phyloP scores from a whole-genome alignment of 1,140 invertebrate species.

The Caenorhabditis elegans region WBcel235 BX284604.4:9211501-9212000 shows the following conservation, averaged over 20 bases:
- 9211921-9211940: too few relatives aligned
- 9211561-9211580: neutral
- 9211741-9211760: too few relatives aligned
- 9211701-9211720: neutral
- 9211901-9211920: neutral
- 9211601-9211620: too few relatives aligned
- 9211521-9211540: neutral
- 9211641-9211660: neutral
- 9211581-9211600: neutral
- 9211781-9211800: conserved; percentile 11
- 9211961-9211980: neutral
- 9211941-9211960: neutral
- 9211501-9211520: neutral
- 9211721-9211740: too few relatives aligned
- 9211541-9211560: neutral
- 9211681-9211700: neutral
- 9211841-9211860: conserved; percentile 8
- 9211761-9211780: neutral
- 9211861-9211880: neutral
- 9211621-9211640: neutral
- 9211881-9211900: neutral
- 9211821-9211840: conserved; percentile 19
- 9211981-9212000: neutral
- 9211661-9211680: neutral
- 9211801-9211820: too few relatives aligned